Evolutionary conservation across 2,888 invertebrate species (phyloP), one percentile per base, ranked within the genome.

Genomic region (Eupithecia inturbata): DNA sequence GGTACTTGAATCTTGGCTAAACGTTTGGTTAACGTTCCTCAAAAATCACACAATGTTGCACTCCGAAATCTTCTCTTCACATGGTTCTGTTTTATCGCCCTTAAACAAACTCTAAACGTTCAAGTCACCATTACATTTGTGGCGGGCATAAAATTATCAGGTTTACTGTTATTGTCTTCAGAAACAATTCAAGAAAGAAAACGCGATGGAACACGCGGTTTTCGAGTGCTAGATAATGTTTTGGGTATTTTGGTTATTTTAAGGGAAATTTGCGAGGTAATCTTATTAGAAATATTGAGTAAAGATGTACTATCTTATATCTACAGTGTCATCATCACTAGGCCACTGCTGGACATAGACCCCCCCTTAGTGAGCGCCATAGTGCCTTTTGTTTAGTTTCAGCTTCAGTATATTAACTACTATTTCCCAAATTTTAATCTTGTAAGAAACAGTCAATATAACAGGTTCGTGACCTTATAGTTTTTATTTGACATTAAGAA

Each of bases 131-230:
- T 85, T 84, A 85, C 81, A 81, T 83, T 83, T 80, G 82, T 78
- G 82, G 81, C 75, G 82, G 81, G 83, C 85, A 84, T 89, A 88
- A 89, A 90, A 89, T 88, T 84, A 86, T 84, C 84, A 84, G 81
- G 84, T 91, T 89, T 89, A 90, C 86, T 86, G 86, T 86, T 82
- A 82, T 81, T 83, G 82, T 84, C 80, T 82, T 85, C 85, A 79
- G 82, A 83, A 85, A 87, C 86, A 86, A 84, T 86, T 82, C 81
- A 78, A 80, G 79, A 76, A 72, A 71, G 49, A 19, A 70, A 64
- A 39, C 66, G 22, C 66, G 63, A 49, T 36, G 57, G 39, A 71
- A 72, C 53, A 77, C 75, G 75, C 70, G 73, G 76, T 74, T 75
- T 75, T 66, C 53, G 71, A 49, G 71, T 68, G 60, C 66, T 45